These are phyloP conservation scores for Steinernema carpocapsae DNA, from an alignment of 2,888 invertebrate genomes.

Conservation along the genomic window DNA sequence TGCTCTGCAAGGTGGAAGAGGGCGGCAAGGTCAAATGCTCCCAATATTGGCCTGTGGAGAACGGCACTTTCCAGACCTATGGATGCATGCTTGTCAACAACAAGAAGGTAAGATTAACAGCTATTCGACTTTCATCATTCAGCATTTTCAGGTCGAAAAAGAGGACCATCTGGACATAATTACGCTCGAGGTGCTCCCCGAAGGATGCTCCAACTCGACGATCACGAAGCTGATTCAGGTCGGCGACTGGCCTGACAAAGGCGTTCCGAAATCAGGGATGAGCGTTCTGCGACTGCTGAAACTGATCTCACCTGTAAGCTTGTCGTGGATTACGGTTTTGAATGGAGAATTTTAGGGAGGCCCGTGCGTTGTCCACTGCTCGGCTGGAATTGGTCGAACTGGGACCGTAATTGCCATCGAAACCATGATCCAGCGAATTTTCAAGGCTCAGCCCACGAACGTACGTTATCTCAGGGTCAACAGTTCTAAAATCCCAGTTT, in stretches of 20 bases:
- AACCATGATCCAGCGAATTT: conserved; percentile 36
- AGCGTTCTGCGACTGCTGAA: too few relatives aligned
- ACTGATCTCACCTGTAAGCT: too few relatives aligned
- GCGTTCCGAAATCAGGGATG: conserved; percentile 1
- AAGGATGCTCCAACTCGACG: conserved; percentile 45
- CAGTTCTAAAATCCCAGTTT: neutral
- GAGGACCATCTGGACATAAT: conserved; percentile 33
- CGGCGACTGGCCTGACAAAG: conserved; percentile 43
- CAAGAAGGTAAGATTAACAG: conserved; percentile 21
- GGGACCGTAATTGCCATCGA: conserved; percentile 42
- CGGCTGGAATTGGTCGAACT: conserved; percentile 43
- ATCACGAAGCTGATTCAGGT: conserved; percentile 39
- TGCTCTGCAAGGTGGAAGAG: conserved; percentile 36
- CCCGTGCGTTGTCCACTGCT: conserved; percentile 42
- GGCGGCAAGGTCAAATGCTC: conserved; percentile 36
- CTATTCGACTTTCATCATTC: too few relatives aligned
- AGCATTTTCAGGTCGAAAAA: conserved; percentile 37
- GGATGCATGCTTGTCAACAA: conserved; percentile 37
- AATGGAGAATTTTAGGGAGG: conserved; percentile 4
- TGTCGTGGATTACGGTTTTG: too few relatives aligned
- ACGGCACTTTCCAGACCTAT: conserved; percentile 29
- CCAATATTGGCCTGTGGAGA: conserved; percentile 33
- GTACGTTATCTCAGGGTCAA: neutral
- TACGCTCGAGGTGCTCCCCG: conserved; percentile 43
- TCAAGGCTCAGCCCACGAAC: conserved; percentile 35